Evolutionary conservation across 1,140 invertebrate genomes (phyloP).

Genomic region (Formica exsecta): DNA sequence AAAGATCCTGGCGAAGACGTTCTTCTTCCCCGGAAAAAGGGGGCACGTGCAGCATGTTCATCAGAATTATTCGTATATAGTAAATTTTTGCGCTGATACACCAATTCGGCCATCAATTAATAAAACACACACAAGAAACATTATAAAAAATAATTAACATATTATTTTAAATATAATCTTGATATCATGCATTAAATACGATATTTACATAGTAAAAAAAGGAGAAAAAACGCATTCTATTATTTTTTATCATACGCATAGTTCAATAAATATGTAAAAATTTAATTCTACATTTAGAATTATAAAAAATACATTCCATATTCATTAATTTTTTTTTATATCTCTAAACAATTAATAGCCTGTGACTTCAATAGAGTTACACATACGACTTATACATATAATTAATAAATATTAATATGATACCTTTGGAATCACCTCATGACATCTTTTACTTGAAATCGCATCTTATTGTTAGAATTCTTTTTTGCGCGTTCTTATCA

Average conservation of each 20-base stretch:
- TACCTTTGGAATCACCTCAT: background rate
- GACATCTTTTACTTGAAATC: background rate
- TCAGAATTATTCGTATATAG: background rate
- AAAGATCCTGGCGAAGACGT: constrained; percentile 21
- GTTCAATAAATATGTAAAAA: too few species aligned
- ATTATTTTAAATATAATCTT: background rate
- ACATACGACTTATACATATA: background rate
- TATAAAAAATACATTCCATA: too few species aligned
- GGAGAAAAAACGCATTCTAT: background rate
- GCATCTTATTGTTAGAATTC: background rate
- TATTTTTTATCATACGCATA: background rate
- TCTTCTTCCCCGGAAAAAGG: constrained; percentile 25
- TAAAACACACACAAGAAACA: background rate
- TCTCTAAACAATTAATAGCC: background rate
- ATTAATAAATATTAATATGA: background rate
- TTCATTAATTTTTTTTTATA: background rate
- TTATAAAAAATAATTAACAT: background rate
- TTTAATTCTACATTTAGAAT: too few species aligned
- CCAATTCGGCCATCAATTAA: background rate
- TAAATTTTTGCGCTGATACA: constrained; percentile 12
- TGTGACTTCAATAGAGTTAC: background rate
- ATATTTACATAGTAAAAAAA: background rate
- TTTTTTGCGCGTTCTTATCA: background rate
- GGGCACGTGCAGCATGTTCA: constrained; percentile 17
- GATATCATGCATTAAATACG: background rate